Base-by-base conservation (phyloP, 2,797 vertebrate genomes). In the Takifugu rubripes region DNA sequence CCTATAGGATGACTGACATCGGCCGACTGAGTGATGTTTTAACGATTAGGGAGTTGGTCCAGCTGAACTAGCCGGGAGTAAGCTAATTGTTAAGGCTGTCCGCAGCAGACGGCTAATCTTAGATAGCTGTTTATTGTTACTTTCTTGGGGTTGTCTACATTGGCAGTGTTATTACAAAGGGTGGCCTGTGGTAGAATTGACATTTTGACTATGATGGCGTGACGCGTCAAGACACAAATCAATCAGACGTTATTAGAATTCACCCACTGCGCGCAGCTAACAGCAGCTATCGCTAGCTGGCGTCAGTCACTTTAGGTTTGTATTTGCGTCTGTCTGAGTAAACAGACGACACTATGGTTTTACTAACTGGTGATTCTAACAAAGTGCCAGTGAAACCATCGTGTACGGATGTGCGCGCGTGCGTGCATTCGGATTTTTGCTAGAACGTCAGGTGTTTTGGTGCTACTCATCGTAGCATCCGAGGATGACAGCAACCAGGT, bases 71-170 rank as follows among this genome's bases (percentile, higher is more conserved):
- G 59, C 54, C 45, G 56, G 45, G 45, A 66, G 57, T 56, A 50
- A 49, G 77, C 81, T 78, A 73, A 65, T 46, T 64, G 75, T 16
- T 15, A 64, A 74, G 21, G 66, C 61, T 70, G 76, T 54, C 70
- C 4, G 36, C 61, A 64, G 73, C 51, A 59, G 36, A 70, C 64
- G 61, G 57, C 61, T 73, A 65, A 66, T 29, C 24, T n/a, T 29
- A 59, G 48, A 31, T 57, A 52, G 15, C 9, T 61, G 51, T 50
- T 46, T 59, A 9, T 51, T 5, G n/a, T 14, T 47, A 14, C 10
- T 16, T 40, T 46, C 11, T 9, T 46, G 1, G 4, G 52, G 54
- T 6, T 14, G 36, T 14, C 36, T 11, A 40, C 36, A 14, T 12
- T 11, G 9, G 12, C 36, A 40, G 36, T 14, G 1, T 11, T 12